Conservation (phyloP, 1,140 invertebrate species). For the Diorhabda elongata region DNA sequence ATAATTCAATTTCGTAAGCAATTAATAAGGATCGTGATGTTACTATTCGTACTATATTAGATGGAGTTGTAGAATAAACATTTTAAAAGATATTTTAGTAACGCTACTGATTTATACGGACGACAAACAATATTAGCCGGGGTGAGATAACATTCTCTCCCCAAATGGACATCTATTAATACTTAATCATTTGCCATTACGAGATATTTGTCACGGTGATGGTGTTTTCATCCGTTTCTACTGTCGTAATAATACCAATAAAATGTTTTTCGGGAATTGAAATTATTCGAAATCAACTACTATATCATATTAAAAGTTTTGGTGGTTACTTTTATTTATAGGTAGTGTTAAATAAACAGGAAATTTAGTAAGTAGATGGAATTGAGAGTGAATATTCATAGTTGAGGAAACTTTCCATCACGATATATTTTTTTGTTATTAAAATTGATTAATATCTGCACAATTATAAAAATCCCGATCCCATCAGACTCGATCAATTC, state of each 20-base stretch:
- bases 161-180: constrained; percentile 19
- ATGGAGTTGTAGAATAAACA: background rate
- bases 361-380: no score
- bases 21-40: no score
- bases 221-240: constrained; percentile 4
- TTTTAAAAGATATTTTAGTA: background rate
- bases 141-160: constrained; percentile 18
- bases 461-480: constrained; percentile 1
- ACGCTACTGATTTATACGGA: constrained; percentile 1
- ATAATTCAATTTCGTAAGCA: no score
- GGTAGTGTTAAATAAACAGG: no score
- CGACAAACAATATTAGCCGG: constrained; percentile 21
- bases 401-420: no score
- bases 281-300: no score
- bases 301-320: no score
- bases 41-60: no score
- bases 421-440: background rate
- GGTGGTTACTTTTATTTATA: no score
- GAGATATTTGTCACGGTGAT: constrained; percentile 11
- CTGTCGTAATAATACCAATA: background rate
- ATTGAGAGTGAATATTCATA: no score
- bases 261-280: background rate
- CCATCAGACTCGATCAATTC: constrained; percentile 13
- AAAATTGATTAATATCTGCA: constrained; percentile 19
- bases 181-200: constrained; percentile 15